These are phyloP conservation scores for Picus viridis DNA, from an alignment of 2,797 vertebrate genomes.

Conservation along the genomic window DNA sequence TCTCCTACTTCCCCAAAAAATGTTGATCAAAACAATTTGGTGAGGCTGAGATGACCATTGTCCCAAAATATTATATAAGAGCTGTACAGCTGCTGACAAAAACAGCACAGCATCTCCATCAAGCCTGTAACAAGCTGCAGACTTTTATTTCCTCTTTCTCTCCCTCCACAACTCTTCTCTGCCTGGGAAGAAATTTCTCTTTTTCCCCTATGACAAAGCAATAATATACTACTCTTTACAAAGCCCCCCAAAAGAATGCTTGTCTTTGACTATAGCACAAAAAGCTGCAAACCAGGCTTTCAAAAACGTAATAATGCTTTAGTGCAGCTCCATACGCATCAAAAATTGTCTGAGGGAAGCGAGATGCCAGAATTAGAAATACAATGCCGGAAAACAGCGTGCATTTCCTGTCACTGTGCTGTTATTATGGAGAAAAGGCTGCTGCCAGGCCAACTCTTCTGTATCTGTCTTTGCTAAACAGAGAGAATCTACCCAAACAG, in stretches of 20 bases:
- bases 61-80: conserved; percentile 18
- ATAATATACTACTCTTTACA: neutral
- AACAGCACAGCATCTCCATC: neutral
- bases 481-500: neutral
- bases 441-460: neutral
- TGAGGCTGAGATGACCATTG: conserved; percentile 7
- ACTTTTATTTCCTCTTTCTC: neutral
- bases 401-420: conserved; percentile 51
- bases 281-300: conserved; percentile 50
- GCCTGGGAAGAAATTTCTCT: neutral
- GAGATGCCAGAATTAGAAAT: conserved; percentile 61
- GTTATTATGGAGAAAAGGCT: conserved; percentile 27
- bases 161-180: neutral
- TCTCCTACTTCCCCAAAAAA: neutral
- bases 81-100: neutral
- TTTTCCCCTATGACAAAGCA: neutral
- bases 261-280: neutral
- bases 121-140: neutral
- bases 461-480: neutral
- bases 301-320: conserved; percentile 48
- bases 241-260: neutral
- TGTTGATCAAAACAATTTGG: neutral
- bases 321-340: conserved; percentile 3
- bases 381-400: conserved; percentile 24
- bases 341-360: conserved; percentile 47